Conservation (phyloP, 2,888 invertebrate species). For the Cordilura impudica region DNA sequence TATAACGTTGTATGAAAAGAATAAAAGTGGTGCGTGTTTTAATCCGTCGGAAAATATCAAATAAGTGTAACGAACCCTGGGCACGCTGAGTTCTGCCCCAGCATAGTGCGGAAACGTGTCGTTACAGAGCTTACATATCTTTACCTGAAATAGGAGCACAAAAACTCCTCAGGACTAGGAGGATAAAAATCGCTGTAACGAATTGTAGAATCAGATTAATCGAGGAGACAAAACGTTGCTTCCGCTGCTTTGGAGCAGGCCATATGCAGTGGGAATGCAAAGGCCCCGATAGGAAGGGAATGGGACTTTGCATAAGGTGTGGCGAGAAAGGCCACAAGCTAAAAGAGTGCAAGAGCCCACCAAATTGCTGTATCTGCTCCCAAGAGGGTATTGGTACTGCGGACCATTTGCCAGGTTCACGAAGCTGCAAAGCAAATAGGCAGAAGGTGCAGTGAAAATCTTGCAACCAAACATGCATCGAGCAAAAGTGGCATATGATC, state of each 20-base stretch:
- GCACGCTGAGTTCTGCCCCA: too few relatives aligned
- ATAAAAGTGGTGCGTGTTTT: too few relatives aligned
- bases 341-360: background rate
- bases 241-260: background rate
- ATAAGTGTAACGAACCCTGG: too few relatives aligned
- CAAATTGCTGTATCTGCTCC: background rate
- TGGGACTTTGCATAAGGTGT: background rate
- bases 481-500: background rate
- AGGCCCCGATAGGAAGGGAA: background rate
- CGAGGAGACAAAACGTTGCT: background rate
- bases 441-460: background rate
- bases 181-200: background rate
- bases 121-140: too few relatives aligned
- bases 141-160: background rate
- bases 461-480: slow-evolving; percentile 2
- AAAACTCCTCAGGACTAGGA: background rate
- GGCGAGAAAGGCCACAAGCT: background rate
- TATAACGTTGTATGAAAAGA: too few relatives aligned
- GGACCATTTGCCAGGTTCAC: background rate
- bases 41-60: too few relatives aligned
- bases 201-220: background rate
- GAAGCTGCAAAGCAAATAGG: background rate
- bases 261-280: background rate
- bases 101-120: too few relatives aligned
- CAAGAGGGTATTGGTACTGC: background rate